Percentiles rank a stretch among this genome's conserved stretches.
Evolutionary conservation across 2,797 vertebrate genomes (phyloP).

Genomic region (Lacerta agilis): DNA sequence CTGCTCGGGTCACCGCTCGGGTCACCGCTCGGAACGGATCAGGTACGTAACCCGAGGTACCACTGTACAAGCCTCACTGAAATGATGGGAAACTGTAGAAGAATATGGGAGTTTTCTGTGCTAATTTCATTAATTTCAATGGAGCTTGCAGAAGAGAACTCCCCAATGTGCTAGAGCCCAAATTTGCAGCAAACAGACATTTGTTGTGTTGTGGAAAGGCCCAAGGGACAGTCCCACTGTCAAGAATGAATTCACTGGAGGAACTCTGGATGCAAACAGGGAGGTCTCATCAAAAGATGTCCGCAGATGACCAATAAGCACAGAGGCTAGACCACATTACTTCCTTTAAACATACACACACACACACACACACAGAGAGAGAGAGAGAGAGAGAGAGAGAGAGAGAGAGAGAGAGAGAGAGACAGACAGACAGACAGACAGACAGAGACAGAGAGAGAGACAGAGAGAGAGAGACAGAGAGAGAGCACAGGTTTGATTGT

Average conservation of each 20-base stretch:
- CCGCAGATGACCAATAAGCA: fast-evolving
- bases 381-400: no score
- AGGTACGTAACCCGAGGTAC: no score
- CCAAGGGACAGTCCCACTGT: neutral
- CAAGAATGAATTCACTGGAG: neutral
- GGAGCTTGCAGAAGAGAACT: neutral
- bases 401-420: no score
- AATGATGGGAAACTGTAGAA: neutral
- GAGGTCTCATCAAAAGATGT: fast-evolving
- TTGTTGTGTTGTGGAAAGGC: neutral
- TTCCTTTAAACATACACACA: neutral
- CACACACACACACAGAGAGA: neutral
- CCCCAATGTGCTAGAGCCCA: neutral
- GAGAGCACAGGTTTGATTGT: neutral
- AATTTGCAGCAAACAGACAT: neutral
- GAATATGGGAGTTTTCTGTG: neutral
- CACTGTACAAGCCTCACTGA: neutral
- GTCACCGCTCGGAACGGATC: no score
- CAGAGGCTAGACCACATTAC: fast-evolving
- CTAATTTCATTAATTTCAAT: neutral
- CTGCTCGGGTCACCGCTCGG: no score
- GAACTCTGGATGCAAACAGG: neutral
- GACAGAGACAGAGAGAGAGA: neutral
- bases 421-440: no score
- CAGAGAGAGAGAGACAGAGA: no score